Base-by-base conservation (phyloP, 2,797 vertebrate genomes). In the Peromyscus eremicus region DNA sequence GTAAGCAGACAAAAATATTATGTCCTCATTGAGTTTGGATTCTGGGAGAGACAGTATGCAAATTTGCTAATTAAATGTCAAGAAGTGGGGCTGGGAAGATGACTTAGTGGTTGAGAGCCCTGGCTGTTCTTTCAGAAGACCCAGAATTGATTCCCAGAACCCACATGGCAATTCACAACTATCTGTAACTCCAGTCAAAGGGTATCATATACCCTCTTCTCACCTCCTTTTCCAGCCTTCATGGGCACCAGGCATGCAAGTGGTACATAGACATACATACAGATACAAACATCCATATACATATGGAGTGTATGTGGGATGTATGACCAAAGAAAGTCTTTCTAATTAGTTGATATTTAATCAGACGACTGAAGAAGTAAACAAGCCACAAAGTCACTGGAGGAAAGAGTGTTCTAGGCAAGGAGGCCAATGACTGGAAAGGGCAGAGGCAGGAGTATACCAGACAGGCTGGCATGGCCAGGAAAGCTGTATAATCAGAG, bases 1-100 rank as follows among this genome's bases (percentile, higher is more conserved):
- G 23, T 29, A 94, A 96, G n/a, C 27, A 77, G 46, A n/a, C 46
- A 79, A 76, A 91, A 89, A 68, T 25, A 75, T 49, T 55, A 55
- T n/a, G 2, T 79, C 71, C 23, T 85, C 32, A 85, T 1, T 82
- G 40, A n/a, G 23, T 92, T 57, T 62, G 27, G 55, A 76, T 75
- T 80, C n/a, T 76, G 52, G 43, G 23, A 13, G 57, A 79, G 40
- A 73, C 0, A 66, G 12, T 79, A 68, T 34, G 43, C 34, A 83
- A 81, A 89, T 62, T 57, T 80, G 19, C 57, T 76, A 86, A 68
- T 55, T 66, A 62, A 75, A 71, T 64, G 7, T 84, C 11, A 85
- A 43, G 64, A 27, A 46, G 8, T 34, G 77, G 2, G 17, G 21
- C 79, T n/a, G 32, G 49, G 66, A 89, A 70, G 62, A 76, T 32